phyloP scores from a whole-genome alignment of 2,113 vertebrate genomes.

The Plecotus auritus region DNA sequence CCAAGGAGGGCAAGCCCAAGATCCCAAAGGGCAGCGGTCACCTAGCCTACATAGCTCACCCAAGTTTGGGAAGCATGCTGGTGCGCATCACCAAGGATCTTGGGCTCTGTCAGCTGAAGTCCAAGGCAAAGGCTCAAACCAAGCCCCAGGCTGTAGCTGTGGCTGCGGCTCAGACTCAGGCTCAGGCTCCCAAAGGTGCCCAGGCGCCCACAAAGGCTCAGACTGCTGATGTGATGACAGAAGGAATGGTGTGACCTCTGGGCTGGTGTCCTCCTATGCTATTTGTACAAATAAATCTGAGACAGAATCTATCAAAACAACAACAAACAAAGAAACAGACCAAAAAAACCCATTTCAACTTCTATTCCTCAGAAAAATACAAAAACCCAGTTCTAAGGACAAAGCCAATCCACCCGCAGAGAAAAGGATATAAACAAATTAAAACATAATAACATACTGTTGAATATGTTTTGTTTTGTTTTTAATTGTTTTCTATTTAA shows the following conservation, averaged over 20 bases:
- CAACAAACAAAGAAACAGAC: neutral
- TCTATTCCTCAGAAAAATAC: neutral
- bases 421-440: constrained; percentile 43
- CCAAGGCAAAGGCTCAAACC: neutral
- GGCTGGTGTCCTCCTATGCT: neutral
- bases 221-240: neutral
- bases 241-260: neutral
- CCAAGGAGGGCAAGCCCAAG: neutral
- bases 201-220: neutral
- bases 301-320: neutral
- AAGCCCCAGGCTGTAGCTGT: neutral
- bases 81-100: neutral
- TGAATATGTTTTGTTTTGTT: neutral
- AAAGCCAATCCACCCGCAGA: neutral
- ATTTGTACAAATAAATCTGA: neutral
- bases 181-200: neutral
- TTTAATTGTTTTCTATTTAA: constrained; percentile 31
- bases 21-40: neutral
- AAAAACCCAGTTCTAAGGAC: neutral
- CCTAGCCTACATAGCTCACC: neutral
- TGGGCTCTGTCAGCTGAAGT: neutral
- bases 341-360: neutral
- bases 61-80: neutral
- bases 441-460: neutral
- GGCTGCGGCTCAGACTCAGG: neutral